A percentile compares a stretch with the other conserved stretches of the same genome.
Evolutionary conservation across 1,140 invertebrate genomes (phyloP).

Genomic region (Antheraea mylitta): DNA sequence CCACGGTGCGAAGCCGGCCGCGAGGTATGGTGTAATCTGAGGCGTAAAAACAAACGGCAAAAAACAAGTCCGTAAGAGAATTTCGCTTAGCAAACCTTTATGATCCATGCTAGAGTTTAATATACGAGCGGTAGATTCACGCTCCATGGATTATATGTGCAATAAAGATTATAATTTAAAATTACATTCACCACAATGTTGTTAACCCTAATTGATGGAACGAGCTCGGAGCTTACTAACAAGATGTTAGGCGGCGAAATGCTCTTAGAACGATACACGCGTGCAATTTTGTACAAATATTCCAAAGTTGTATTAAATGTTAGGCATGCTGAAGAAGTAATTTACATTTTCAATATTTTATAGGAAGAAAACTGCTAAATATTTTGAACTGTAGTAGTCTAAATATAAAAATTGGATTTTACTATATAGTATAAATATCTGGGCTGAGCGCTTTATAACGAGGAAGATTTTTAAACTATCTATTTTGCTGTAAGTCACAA

Average conservation of each 20-base stretch:
- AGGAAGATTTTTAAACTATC: too few species aligned
- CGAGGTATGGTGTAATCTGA: slow-evolving; percentile 62
- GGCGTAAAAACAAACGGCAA: slow-evolving; percentile 68
- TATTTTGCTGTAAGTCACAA: too few species aligned
- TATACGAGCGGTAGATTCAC: slow-evolving; percentile 55
- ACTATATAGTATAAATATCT: too few species aligned
- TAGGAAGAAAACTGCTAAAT: too few species aligned
- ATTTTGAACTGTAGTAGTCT: too few species aligned
- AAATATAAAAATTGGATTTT: too few species aligned
- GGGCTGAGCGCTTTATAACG: too few species aligned
- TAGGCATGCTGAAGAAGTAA: too few species aligned
- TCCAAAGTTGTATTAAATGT: background rate
- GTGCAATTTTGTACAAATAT: background rate
- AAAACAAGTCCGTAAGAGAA: slow-evolving; percentile 51
- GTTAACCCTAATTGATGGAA: slow-evolving; percentile 41
- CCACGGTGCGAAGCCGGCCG: slow-evolving; percentile 51
- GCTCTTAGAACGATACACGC: background rate
- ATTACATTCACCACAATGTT: slow-evolving; percentile 54
- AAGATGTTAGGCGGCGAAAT: slow-evolving; percentile 18
- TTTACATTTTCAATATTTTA: too few species aligned
- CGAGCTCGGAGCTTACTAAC: slow-evolving; percentile 19
- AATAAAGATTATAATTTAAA: slow-evolving; percentile 67
- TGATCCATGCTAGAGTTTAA: slow-evolving; percentile 53
- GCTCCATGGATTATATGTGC: slow-evolving; percentile 57
- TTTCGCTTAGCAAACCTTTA: slow-evolving; percentile 50